Percentiles rank a stretch among this genome's conserved stretches.
phyloP scores from a whole-genome alignment of 1,140 invertebrate genomes.

The Scylla paramamosain region DNA sequence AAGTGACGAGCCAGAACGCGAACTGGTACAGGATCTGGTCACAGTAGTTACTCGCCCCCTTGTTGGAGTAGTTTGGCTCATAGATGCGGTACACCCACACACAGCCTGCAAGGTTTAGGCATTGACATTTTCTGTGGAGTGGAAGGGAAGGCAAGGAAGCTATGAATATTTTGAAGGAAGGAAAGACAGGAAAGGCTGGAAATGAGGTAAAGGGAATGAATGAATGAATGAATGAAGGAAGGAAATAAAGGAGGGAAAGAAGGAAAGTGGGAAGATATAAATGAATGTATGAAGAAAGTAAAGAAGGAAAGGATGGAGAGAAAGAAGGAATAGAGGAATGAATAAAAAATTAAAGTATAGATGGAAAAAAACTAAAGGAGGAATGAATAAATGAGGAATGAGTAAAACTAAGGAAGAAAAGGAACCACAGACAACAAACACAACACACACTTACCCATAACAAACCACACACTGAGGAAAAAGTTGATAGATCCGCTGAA shows the following conservation, averaged over 20 bases:
- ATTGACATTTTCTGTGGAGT: not conserved
- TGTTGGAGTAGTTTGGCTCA: conserved; percentile 83
- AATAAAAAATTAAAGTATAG: not conserved
- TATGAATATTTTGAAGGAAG: not conserved
- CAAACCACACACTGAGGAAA: conserved; percentile 86
- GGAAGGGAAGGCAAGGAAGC: not conserved
- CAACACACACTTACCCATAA: conserved; percentile 82
- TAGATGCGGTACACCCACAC: conserved; percentile 86
- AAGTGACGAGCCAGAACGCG: conserved; percentile 86
- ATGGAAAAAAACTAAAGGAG: not conserved
- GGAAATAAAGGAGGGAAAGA: not conserved
- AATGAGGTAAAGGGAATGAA: not conserved
- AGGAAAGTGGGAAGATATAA: not conserved
- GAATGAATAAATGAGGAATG: not conserved
- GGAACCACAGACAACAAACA: not conserved
- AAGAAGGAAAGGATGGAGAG: not conserved
- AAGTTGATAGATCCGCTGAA: conserved; percentile 82
- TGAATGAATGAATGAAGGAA: not conserved
- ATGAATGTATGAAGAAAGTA: not conserved
- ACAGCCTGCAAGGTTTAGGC: conserved; percentile 81
- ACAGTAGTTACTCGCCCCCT: conserved; percentile 82
- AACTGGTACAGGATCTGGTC: conserved; percentile 86
- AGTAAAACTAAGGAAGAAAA: not conserved
- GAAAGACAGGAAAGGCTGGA: not conserved
- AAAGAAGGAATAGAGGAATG: not conserved